Evolutionary conservation across 2,888 invertebrate genomes (phyloP), one percentile per base, ranked within the genome.

Genomic region (Agrotis ipsilon): DNA sequence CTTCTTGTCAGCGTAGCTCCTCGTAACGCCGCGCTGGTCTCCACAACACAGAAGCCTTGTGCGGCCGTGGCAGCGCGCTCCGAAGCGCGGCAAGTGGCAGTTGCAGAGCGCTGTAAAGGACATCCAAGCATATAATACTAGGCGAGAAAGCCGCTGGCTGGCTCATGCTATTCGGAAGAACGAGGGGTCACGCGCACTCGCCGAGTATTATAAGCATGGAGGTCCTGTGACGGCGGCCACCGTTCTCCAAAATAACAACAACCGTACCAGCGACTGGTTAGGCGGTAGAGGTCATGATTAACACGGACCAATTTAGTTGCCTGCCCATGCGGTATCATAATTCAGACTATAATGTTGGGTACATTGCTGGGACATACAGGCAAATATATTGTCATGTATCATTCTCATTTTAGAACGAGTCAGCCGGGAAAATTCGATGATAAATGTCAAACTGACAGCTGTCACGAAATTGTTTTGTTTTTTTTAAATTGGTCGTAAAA

Each of bases 211-310:
- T 92, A 94, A 78, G 90, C 89, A 85, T 91, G 93, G 93, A 91
- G 83, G 88, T 92, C 91, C 89, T 75, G 88, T 86, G 86, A 90
- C 89, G 89, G 91, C 90, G 90, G 88, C 92, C 92, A 90, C 91
- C 93, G 93, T 94, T 93, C 94, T 93, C 92, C 94, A 88, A 92
- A 94, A 94, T 94, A 94, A 94, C 94, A 93, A 87, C 24, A 83
- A 78, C 79, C 84, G 81, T 82, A 84, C 88, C 91, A 91, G 90
- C 90, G 87, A 83, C 75, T 61, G 63, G 63, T 65, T 32, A 21
- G 60, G 62, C 54, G 71, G 45, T 27, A 7, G 57, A 24, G 45
- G 75, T 49, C 45, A 67, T 39, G 19, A n/a, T 43, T 16, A 54
- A 43, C 52, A 27, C 72, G 14, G 54, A 72, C 19, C 46, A 48